Base-by-base conservation (phyloP, 2,888 invertebrate species). In the Celastrina argiolus region DNA sequence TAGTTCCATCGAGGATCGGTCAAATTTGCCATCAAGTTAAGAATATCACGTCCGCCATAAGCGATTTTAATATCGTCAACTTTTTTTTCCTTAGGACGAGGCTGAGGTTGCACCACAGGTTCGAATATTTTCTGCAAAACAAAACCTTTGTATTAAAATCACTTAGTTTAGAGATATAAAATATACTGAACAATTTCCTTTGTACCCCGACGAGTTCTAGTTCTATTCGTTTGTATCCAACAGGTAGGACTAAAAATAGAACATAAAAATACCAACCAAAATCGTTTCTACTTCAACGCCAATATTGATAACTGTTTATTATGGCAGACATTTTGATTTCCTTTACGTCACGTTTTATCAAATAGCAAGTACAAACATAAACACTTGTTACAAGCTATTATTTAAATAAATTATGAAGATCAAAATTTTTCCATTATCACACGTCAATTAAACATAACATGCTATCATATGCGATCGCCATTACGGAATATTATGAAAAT, bases 1-100 rank as follows among this genome's bases (percentile, higher is more conserved):
- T 92, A 89, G 76, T 88, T 91, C 94, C 93, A 94, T 70, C 85
- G 84, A 28, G 87, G 81, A 74, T 91, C 88, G 31, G 84, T 87
- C 71, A 94, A 81, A 75, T 93, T 94, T 63, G 82, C 87, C 79
- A 88, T 91, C 77, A 94, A 81, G 78, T 94, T 92, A 68, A 94
- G 87, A 71, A 94, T 81, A 79, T 94, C 92, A 65, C 93, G 89
- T 26, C 92, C 92, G 59, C 82, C 85, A 75, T 92, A 92, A 51
- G 81, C 74, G 67, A 93, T 80, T 80, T 91, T 87, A 72, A 89
- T 77, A 75, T 87, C 84, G 66, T 84, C 84, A 69, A 78, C 76
- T 76, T 81, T 81, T 69, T 77, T 80, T 73, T 88, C 87, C 72
- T 81, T 84, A 68, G 82, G 88, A 81, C 85, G 87, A 71, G 90